These are phyloP conservation scores for Mus musculus DNA, from an alignment of 2,113 vertebrate species.

Conservation along the genomic window DNA sequence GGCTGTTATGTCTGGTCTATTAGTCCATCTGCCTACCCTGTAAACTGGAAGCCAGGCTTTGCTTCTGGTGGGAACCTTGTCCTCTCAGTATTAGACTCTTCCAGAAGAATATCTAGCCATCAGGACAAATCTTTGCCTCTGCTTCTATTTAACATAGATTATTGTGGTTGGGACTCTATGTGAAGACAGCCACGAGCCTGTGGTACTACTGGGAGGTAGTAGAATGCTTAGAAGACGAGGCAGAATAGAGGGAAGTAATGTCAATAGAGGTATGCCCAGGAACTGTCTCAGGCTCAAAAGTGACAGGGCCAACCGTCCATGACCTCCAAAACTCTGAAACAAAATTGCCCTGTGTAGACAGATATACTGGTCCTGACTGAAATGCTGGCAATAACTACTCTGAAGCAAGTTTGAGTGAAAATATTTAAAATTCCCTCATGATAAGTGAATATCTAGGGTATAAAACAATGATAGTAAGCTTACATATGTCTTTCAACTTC, in stretches of 20 bases:
- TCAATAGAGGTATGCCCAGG: background rate
- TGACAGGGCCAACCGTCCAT: too few species aligned
- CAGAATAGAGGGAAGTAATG: background rate
- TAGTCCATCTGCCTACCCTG: background rate
- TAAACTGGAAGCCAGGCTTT: background rate
- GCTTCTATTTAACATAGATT: background rate
- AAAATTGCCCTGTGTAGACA: background rate
- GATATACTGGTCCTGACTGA: background rate
- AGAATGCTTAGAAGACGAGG: background rate
- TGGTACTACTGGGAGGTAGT: too few species aligned
- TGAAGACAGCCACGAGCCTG: background rate
- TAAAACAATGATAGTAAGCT: background rate
- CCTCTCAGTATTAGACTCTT: background rate
- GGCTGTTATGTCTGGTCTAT: background rate
- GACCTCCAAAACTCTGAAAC: background rate
- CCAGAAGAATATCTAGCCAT: background rate
- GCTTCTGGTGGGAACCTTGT: background rate
- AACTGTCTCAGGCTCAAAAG: background rate
- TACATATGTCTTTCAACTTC: background rate
- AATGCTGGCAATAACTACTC: too few species aligned
- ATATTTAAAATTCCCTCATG: background rate
- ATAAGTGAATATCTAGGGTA: background rate
- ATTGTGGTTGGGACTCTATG: background rate
- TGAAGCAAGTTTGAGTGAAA: background rate
- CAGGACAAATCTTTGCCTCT: background rate